These are phyloP conservation scores for Ammodytes marinus DNA, from an alignment of 2,113 vertebrate species.

Conservation along the genomic window DNA sequence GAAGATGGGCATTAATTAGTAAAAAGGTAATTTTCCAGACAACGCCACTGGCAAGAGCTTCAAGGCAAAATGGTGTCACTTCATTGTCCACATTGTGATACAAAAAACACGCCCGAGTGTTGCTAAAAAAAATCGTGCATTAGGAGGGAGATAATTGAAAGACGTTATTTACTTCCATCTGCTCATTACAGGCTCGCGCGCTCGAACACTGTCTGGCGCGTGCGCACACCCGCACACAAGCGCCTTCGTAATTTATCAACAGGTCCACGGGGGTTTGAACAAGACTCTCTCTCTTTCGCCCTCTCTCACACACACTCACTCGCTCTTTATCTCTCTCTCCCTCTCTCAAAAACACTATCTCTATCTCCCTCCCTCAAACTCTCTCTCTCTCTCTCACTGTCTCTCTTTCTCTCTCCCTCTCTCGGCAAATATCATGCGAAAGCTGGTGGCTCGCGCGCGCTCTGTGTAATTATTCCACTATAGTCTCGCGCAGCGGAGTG, in stretches of 20 bases:
- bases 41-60: constrained; percentile 16
- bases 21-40: constrained; percentile 28
- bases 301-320: background rate
- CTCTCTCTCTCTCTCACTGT: constrained; percentile 14
- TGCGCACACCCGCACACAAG: background rate
- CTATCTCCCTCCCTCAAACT: constrained; percentile 15
- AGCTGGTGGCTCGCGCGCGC: constrained; percentile 47
- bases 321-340: constrained; percentile 13
- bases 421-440: constrained; percentile 7
- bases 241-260: constrained; percentile 51
- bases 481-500: constrained; percentile 48
- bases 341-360: constrained; percentile 1
- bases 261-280: constrained; percentile 57
- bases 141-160: constrained; percentile 8
- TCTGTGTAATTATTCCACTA: constrained; percentile 31
- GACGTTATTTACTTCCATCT: background rate
- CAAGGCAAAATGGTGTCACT: background rate
- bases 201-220: background rate
- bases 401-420: background rate
- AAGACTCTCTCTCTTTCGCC: constrained; percentile 13
- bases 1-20: constrained; percentile 47
- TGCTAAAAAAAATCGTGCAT: too few species aligned
- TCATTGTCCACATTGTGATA: background rate
- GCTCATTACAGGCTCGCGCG: constrained; percentile 2
- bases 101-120: background rate